Base-by-base conservation (phyloP, 2,797 vertebrate species). In the Hoplostethus mediterraneus region DNA sequence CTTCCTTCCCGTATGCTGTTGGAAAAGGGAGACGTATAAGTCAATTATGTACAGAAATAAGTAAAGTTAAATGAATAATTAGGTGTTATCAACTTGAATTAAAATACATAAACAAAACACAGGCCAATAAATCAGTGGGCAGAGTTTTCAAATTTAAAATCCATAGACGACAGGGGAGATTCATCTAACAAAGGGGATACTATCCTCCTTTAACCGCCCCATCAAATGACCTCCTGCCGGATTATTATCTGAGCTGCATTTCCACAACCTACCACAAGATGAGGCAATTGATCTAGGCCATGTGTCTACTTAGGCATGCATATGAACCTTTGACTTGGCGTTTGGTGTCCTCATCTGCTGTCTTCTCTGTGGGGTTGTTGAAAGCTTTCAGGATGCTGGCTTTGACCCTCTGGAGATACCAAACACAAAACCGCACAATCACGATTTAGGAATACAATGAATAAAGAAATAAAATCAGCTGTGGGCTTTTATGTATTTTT, bases 361-460 rank as follows among this genome's bases (percentile, higher is more conserved):
- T 98, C 92, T 97, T 98, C 87, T 97, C 96, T 3, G 97, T 99
- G 73, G 98, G 98, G 87, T 98, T 98, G 89, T 99, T 99, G 90
- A 98, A 99, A 8, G 96, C 96, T 94, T 96, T 99, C 83, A 99
- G 94, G 87, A 99, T 99, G 78, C 95, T 95, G n/a, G 96, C 95
- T 94, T 98, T 98, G 91, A 99, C 97, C 68, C 97, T 95, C 98
- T 99, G 79, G 12, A 77, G 73, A 82, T 16, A 55, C 67, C 6
- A 81, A 83, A 77, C 40, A 65, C 38, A 79, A 58, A 73, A 77
- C 14, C 57, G 72, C 1, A 36, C 4, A 64, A 72, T 17, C 1
- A 53, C 21, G 21, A 51, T n/a, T 11, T 33, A 71, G 5, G 55
- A 17, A n/a, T 4, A 7, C 44, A 13, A 25, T 21, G 36, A 74